A percentile compares a stretch with the other conserved stretches of the same genome.
Evolutionary conservation across 2,888 invertebrate species (phyloP).

Genomic region (Polydrusus tereticollis): DNA sequence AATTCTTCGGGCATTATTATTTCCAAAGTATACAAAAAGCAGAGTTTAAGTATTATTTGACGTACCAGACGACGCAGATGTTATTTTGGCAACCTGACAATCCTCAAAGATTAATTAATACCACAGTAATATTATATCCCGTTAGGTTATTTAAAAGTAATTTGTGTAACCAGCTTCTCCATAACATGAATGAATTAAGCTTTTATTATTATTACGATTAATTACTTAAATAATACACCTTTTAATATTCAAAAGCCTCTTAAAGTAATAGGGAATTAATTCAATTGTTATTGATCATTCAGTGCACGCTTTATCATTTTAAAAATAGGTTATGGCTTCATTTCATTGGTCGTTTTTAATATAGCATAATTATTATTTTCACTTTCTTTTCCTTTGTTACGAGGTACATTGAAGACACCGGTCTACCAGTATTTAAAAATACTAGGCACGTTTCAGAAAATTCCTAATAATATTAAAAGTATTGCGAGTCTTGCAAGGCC

Average conservation of each 20-base stretch:
- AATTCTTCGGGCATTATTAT: too few relatives aligned
- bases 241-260: background rate
- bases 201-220: too few relatives aligned
- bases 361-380: background rate
- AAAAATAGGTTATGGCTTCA: background rate
- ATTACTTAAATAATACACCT: too few relatives aligned
- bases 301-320: background rate
- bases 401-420: background rate
- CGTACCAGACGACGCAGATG: too few relatives aligned
- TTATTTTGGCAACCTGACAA: too few relatives aligned
- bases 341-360: background rate
- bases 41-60: too few relatives aligned
- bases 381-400: background rate
- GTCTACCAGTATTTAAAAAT: background rate
- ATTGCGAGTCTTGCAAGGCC: slow-evolving; percentile 22
- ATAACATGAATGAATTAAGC: too few relatives aligned
- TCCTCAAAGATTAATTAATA: too few relatives aligned
- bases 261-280: slow-evolving; percentile 2
- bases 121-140: too few relatives aligned
- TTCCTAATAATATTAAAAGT: background rate
- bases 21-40: too few relatives aligned
- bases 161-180: too few relatives aligned
- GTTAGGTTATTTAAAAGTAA: too few relatives aligned
- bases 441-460: background rate
- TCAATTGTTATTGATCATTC: background rate